Conservation (phyloP, 1,140 invertebrate genomes). For the Drosophila guanche region DNA sequence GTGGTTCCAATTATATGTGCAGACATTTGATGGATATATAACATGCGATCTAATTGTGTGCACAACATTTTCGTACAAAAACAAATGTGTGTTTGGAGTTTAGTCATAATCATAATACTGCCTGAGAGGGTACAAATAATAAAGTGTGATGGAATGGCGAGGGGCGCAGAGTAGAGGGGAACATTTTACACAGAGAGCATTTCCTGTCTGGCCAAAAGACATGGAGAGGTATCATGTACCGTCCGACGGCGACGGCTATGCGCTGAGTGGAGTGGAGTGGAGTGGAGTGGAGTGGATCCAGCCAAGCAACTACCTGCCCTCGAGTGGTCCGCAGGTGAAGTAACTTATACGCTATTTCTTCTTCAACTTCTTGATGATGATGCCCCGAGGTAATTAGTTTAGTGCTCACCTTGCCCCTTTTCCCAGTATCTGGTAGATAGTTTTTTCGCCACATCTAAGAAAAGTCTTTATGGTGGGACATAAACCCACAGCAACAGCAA, state of each 20-base stretch:
- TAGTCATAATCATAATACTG: too few relatives aligned
- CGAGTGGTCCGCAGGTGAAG: constrained; percentile 70
- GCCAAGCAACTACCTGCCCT: constrained; percentile 41
- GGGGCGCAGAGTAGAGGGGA: constrained; percentile 3
- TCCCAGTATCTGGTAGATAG: constrained; percentile 1
- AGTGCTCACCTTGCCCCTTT: constrained; percentile 47
- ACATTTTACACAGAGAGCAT: constrained; percentile 58
- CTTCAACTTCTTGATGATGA: constrained; percentile 22
- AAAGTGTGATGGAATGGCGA: too few relatives aligned
- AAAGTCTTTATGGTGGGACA: too few relatives aligned
- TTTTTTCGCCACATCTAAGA: not conserved
- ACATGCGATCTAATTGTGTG: too few relatives aligned
- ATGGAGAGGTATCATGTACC: constrained; percentile 60
- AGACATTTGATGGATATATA: too few relatives aligned
- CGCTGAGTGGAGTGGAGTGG: too few relatives aligned
- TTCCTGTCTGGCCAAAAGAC: constrained; percentile 69
- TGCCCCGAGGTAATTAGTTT: constrained; percentile 70
- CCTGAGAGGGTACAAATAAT: not conserved
- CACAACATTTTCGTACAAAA: too few relatives aligned
- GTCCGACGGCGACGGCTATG: too few relatives aligned
- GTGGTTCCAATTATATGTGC: too few relatives aligned
- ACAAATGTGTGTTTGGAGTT: too few relatives aligned
- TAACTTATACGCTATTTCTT: constrained; percentile 70
- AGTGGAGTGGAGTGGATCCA: too few relatives aligned
- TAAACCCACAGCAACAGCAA: too few relatives aligned